These are phyloP conservation scores for Leucoraja erinaceus DNA, from an alignment of 2,113 vertebrate species.

Conservation along the genomic window DNA sequence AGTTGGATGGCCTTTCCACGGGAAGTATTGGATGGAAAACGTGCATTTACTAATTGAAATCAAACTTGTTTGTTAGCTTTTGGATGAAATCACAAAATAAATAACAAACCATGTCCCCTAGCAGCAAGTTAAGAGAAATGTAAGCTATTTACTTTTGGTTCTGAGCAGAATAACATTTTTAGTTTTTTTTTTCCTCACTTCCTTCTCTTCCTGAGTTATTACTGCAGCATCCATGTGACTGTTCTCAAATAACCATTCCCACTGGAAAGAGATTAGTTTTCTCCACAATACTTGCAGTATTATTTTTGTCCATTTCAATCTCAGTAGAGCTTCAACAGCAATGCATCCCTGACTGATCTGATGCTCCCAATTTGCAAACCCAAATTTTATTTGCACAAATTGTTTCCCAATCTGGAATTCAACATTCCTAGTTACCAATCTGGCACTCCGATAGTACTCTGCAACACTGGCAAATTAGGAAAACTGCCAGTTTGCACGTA, in stretches of 20 bases:
- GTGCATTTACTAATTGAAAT: background rate
- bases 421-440: background rate
- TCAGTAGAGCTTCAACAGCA: background rate
- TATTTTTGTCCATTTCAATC: conserved; percentile 14
- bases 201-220: background rate
- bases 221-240: too few relatives aligned
- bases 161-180: background rate
- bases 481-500: background rate
- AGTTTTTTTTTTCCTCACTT: background rate
- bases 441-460: background rate
- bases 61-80: background rate
- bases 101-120: background rate
- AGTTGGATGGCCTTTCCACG: background rate
- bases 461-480: background rate
- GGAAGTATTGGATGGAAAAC: background rate
- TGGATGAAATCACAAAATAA: background rate
- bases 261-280: background rate
- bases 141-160: background rate
- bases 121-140: background rate
- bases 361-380: background rate
- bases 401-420: too few relatives aligned
- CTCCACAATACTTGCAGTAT: background rate
- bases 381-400: background rate
- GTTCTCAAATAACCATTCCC: background rate
- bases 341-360: background rate